phyloP scores from a whole-genome alignment of 23 tunicate species.

The Halocynthia roretzi region DNA sequence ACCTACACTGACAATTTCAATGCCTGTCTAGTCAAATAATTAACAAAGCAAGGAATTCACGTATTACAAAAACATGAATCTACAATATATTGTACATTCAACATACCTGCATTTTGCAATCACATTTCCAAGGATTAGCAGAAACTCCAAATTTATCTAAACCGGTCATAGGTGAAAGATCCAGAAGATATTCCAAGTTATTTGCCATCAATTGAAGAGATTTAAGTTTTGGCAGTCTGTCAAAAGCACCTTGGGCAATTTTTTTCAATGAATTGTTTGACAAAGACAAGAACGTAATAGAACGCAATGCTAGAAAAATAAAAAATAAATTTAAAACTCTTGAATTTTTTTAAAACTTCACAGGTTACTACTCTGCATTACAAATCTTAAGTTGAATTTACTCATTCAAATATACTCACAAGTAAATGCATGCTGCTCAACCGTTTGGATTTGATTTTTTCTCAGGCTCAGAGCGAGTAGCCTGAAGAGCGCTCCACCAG shows the following conservation, averaged over 20 bases:
- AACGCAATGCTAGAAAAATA: conserved; percentile 1
- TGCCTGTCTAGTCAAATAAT: background rate
- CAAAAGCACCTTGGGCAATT: background rate
- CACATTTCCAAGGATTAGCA: conserved; percentile 30
- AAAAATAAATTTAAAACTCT: background rate
- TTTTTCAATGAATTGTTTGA: conserved; percentile 10
- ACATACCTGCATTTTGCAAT: conserved; percentile 38
- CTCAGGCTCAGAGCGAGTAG: conserved; percentile 16
- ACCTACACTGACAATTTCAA: no score
- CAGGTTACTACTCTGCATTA: background rate
- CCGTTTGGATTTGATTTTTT: conserved; percentile 9
- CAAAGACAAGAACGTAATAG: background rate
- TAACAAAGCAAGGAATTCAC: background rate
- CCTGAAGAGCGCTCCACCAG: conserved; percentile 7
- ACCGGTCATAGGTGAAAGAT: background rate
- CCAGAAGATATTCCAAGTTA: conserved; percentile 17
- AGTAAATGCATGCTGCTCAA: conserved; percentile 19
- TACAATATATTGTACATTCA: background rate
- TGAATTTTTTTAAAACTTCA: background rate
- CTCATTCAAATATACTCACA: background rate
- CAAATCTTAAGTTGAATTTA: background rate
- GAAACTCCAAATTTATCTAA: background rate
- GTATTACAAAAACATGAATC: background rate
- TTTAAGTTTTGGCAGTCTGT: conserved; percentile 4
- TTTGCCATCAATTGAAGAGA: conserved; percentile 18